Base-by-base conservation (phyloP, 1,140 invertebrate genomes). In the Mamestra configurata region DNA sequence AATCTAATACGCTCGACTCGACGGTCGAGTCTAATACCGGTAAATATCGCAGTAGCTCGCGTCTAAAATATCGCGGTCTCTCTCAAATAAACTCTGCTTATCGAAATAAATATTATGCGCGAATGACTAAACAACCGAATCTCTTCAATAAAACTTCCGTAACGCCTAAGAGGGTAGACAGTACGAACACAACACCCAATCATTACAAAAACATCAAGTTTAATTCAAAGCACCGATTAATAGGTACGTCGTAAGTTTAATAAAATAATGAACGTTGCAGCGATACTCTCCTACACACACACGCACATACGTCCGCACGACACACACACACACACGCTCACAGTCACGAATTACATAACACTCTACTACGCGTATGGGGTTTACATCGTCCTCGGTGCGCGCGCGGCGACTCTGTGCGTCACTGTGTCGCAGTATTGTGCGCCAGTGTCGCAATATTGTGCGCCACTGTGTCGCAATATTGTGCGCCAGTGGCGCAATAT, bases 351-450 rank as follows among this genome's bases (percentile, higher is more conserved):
- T 77, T 80, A 68, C 82, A 81, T 40, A 80, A 80, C 66, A 83
- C 83, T 81, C 82, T 82, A 86, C 83, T 85, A 84, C 79, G 73
- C 86, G 79, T 87, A 87, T 90, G 90, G 90, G 90, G 89, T 90
- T 92, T 89, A 85, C 84, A 83, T 75, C 83, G 79, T 80, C 35
- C 80, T 72, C 76, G 11, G 18, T 22, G 53, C 77, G 55, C 51
- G 71, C 8, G 61, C 24, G 18, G 53, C 53, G 37, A 51, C 20
- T 8, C 20, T 20, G 49, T 20, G 49, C n/a, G 10, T 10, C 27
- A 10, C 40, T 11, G 40, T 43, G 40, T 1, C 11, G 11, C 40
- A 43, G 40, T 5, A n/a, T n/a, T n/a, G 27, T 31, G 27, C 27
- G 27, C 27, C 27, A n/a, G 40, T 43, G 40, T 1, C 11, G 11